phyloP scores from a whole-genome alignment of 2,113 vertebrate species.

The Bostrychus sinensis region DNA sequence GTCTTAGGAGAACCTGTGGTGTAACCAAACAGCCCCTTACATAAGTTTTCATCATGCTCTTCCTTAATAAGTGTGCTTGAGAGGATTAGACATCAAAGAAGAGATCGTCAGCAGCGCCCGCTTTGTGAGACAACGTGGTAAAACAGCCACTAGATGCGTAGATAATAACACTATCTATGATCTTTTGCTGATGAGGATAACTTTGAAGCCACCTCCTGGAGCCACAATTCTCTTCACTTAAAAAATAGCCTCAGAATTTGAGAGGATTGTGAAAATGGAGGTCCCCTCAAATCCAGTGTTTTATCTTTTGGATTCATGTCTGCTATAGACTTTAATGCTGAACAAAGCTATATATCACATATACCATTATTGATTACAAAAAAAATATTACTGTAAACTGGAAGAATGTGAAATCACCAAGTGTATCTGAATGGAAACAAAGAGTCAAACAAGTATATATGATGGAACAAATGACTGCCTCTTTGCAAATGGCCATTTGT shows the following conservation, averaged over 20 bases:
- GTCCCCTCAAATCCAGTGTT: neutral
- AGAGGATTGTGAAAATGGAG: neutral
- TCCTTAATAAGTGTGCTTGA: neutral
- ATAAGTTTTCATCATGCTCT: slow-evolving; percentile 10
- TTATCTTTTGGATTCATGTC: too few relatives aligned
- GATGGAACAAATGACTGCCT: neutral
- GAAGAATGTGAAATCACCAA: neutral
- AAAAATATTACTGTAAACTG: neutral
- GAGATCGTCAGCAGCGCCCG: neutral
- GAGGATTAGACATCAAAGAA: slow-evolving; percentile 7
- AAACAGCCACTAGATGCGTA: neutral
- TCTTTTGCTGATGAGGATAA: neutral
- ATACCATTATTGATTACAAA: neutral
- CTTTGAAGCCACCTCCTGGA: neutral
- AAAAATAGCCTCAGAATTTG: too few relatives aligned
- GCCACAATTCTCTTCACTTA: neutral
- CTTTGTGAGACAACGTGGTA: neutral
- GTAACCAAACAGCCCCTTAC: slow-evolving; percentile 6
- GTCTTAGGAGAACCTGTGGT: neutral
- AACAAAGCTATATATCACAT: neutral
- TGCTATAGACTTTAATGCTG: too few relatives aligned
- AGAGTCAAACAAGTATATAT: neutral
- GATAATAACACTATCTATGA: slow-evolving; percentile 4
- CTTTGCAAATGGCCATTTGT: too few relatives aligned
- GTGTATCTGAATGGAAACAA: neutral